Base-by-base conservation (phyloP, 2,888 invertebrate species). In the Choristoneura rosaceana region DNA sequence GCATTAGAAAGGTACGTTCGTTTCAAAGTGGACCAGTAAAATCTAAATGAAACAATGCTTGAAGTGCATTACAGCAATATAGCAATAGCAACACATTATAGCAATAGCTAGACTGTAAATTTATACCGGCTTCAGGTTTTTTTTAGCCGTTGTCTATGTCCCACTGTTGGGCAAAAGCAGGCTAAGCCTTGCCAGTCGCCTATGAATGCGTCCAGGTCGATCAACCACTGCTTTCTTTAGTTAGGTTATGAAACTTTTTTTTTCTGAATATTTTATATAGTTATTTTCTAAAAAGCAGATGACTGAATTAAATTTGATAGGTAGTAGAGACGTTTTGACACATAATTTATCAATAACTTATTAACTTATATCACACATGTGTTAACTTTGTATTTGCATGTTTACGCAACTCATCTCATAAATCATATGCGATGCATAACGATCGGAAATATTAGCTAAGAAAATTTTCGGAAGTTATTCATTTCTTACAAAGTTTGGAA, bases 351-450 rank as follows among this genome's bases (percentile, higher is more conserved):
- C 61, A 41, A 64, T 64, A 58, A 50, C 50, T 68, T 68, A 50
- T 63, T 25, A 17, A 62, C 34, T 69, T 59, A 69, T 69, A 15
- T 58, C 14, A 62, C 47, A 43, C 4, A 52, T 43, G 67, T 41
- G 38, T 25, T 43, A 43, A 68, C 69, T 64, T 59, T 38, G 63
- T 45, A 69, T 73, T 73, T 50, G 52, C 68, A 73, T 64, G 59
- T 33, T 73, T 64, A 60, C 52, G 73, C 64, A 73, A 73, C 33
- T 52, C 4, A 14, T n/a, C 17, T 47, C 14, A 52, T 73, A 69
- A 60, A 69, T 60, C 8, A 65, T 55, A n/a, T 61, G 68, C 59
- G 68, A 67, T 65, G 52, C 50, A 67, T 67, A 71, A 71, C 52
- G 33, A 5, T 33, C 58, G 33, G 2, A 8, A 25, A 10, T 25